Evolutionary conservation across 2,888 invertebrate species (phyloP).

Genomic region (Agriopis marginaria): DNA sequence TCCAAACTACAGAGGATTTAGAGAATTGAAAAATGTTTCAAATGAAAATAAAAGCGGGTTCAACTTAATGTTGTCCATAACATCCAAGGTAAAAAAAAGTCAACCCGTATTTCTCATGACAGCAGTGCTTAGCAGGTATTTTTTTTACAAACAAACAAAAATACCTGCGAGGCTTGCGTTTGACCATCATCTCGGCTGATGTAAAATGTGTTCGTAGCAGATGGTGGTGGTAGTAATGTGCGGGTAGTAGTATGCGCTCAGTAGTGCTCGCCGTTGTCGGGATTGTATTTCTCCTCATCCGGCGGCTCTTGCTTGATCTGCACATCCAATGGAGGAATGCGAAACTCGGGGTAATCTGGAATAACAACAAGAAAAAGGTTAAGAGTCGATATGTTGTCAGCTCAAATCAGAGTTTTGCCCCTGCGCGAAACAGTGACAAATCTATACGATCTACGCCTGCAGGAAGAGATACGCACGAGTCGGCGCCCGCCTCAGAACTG

Average conservation of each 20-base stretch:
- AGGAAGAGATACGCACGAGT: too few species aligned
- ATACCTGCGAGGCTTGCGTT: too few species aligned
- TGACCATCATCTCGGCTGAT: too few species aligned
- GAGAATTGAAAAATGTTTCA: too few species aligned
- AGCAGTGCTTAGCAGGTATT: not conserved
- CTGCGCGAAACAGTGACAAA: too few species aligned
- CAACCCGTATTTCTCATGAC: not conserved
- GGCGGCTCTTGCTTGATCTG: slow-evolving; percentile 91
- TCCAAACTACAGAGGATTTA: too few species aligned
- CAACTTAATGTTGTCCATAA: not conserved
- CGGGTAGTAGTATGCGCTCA: not conserved
- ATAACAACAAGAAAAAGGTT: not conserved
- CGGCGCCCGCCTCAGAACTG: too few species aligned
- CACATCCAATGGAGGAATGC: slow-evolving; percentile 73
- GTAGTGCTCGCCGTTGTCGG: slow-evolving; percentile 60
- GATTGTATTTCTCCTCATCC: slow-evolving; percentile 92
- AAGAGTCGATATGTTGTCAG: too few species aligned
- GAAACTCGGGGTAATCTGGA: slow-evolving; percentile 52
- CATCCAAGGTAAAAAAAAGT: not conserved
- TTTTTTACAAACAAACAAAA: too few species aligned
- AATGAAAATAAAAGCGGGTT: too few species aligned
- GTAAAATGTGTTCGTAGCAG: slow-evolving; percentile 7
- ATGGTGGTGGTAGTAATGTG: not conserved
- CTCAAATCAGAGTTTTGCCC: too few species aligned
- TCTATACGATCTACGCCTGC: too few species aligned